Evolutionary conservation across 2,888 invertebrate genomes (phyloP), one percentile per base, ranked within the genome.

Genomic region (Drosophila kanekoi): DNA sequence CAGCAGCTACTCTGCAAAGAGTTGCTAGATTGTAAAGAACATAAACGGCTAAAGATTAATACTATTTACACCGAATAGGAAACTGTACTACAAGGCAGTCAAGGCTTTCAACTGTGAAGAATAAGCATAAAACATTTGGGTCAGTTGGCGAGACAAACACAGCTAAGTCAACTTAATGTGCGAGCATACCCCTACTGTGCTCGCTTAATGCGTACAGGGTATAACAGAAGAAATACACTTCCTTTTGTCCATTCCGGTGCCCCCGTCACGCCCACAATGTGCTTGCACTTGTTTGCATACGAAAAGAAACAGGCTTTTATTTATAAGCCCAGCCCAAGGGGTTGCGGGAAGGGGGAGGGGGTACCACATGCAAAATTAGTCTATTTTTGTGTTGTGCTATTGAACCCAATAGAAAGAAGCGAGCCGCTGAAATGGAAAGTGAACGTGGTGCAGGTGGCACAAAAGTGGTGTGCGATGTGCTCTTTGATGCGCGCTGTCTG

Each of bases 381-480:
- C 84, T 87, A 84, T 87, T 83, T 83, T 52, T 66, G 79, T 72
- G 70, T 44, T 79, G 85, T 85, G 85, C 83, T 86, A 86, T 86
- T 86, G 85, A 87, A 86, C 85, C 83, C 88, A 77, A 74, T 65
- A 60, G 57, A 56, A 52, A 51, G 60, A 13, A 16, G 44, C 37
- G 35, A 54, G 16, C 38, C 44, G 43, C 40, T 18, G 65, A 77
- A 72, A 81, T 45, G 53, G 88, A 79, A 81, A 73, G 70, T 64
- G 47, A 57, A 51, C 47, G 48, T 14, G 61, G 23, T 13, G 52
- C 57, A 58, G 49, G 48, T 45, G 64, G 35, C 43, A 37, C 40
- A 53, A 58, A 53, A 61, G 44, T 44, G 37, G 11, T 53, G 35
- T 53, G 38, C 32, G 47, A 60, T 54, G 58, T 38, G 37, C 43